Percentiles rank a stretch among this genome's conserved stretches.
Conservation (phyloP, 1,140 invertebrate genomes). For the Frieseomelitta varia region DNA sequence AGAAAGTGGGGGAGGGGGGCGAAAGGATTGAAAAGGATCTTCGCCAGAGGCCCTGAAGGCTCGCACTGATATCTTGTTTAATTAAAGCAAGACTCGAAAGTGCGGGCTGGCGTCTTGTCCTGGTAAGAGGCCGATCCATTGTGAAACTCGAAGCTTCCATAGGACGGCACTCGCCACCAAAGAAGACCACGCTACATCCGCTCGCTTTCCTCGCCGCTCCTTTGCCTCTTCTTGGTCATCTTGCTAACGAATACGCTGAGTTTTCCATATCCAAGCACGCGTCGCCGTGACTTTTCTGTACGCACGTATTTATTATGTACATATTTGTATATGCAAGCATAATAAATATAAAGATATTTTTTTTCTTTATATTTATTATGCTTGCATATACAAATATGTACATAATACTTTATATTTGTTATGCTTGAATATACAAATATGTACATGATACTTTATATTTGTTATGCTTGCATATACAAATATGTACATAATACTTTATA, state of each 20-base stretch:
- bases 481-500: too few relatives aligned
- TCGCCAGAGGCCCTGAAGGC: conserved; percentile 42
- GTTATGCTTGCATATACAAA: too few relatives aligned
- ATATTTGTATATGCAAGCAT: too few relatives aligned
- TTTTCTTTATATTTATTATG: too few relatives aligned
- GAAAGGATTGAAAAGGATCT: conserved; percentile 62
- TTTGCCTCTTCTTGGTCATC: conserved; percentile 17
- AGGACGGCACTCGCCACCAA: conserved; percentile 29
- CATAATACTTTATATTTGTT: too few relatives aligned
- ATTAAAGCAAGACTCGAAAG: conserved; percentile 70
- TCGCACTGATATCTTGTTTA: conserved; percentile 74
- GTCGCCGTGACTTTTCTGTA: not conserved
- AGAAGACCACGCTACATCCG: conserved; percentile 8
- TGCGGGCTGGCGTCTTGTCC: conserved; percentile 60
- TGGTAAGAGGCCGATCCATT: conserved; percentile 63
- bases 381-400: too few relatives aligned
- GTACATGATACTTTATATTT: too few relatives aligned
- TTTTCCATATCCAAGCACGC: not conserved
- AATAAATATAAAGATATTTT: not conserved
- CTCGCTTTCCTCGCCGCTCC: not conserved
- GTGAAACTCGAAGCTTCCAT: conserved; percentile 59
- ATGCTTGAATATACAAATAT: too few relatives aligned
- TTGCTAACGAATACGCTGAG: conserved; percentile 29
- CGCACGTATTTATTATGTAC: too few relatives aligned
- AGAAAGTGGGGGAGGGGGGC: conserved; percentile 8